Evolutionary conservation across 2,888 invertebrate species (phyloP).

Genomic region (Punctoribates punctum): DNA sequence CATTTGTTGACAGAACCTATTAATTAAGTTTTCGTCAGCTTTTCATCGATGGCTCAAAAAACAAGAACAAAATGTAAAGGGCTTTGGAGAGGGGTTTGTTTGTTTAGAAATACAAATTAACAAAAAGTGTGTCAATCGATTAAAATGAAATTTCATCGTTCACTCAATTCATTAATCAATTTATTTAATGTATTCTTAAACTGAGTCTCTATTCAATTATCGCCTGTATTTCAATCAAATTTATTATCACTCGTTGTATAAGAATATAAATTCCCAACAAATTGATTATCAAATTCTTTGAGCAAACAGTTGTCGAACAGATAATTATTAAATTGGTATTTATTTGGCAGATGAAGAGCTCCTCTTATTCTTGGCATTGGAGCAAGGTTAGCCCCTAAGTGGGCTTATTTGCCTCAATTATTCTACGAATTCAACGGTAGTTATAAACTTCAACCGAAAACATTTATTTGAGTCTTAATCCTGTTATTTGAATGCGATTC

Average conservation of each 20-base stretch:
- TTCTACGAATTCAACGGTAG: too few species aligned
- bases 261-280: too few species aligned
- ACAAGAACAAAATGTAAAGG: not conserved
- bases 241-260: too few species aligned
- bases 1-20: constrained; percentile 20
- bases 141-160: constrained; percentile 7
- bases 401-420: too few species aligned
- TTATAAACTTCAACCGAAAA: too few species aligned
- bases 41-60: not conserved
- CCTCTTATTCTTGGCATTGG: too few species aligned
- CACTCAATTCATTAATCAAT: not conserved
- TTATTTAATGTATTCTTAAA: not conserved
- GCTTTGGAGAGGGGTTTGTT: not conserved
- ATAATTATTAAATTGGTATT: too few species aligned
- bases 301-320: too few species aligned
- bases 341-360: too few species aligned
- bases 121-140: constrained; percentile 16
- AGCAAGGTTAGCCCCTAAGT: too few species aligned
- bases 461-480: not conserved
- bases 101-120: not conserved
- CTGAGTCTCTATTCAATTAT: too few species aligned
- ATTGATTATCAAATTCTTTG: too few species aligned
- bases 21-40: constrained; percentile 28
- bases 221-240: not conserved
- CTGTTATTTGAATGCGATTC: not conserved